Percentiles rank a stretch among this genome's conserved stretches.
Conservation (phyloP, 1,140 invertebrate genomes). For the Neelides sp. region DNA sequence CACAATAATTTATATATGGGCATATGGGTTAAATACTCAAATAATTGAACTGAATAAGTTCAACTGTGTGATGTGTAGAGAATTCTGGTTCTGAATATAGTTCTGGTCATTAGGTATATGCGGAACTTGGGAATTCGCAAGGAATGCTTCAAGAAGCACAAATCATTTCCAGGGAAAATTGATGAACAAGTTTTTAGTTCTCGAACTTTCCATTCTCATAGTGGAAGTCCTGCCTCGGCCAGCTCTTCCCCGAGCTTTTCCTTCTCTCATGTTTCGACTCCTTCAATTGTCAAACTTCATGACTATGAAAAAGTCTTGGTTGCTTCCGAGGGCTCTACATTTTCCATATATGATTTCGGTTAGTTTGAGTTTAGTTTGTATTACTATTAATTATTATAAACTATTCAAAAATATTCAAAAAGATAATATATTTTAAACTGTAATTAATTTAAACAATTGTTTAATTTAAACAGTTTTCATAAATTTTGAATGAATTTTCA, state of each 20-base stretch:
- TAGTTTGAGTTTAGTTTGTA: neutral
- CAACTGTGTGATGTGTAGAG: neutral
- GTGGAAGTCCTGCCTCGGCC: conserved; percentile 42
- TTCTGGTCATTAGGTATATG: conserved; percentile 38
- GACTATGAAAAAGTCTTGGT: conserved; percentile 28
- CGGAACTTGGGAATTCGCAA: conserved; percentile 49
- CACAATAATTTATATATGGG: neutral
- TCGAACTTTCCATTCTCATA: conserved; percentile 62
- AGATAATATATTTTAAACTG: conserved; percentile 49
- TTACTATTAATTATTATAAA: conserved; percentile 1
- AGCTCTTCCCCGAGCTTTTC: conserved; percentile 24
- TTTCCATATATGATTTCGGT: conserved; percentile 23
- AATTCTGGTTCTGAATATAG: conserved; percentile 4
- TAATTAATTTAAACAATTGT: conserved; percentile 30
- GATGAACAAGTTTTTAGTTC: conserved; percentile 74
- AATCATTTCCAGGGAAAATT: conserved; percentile 43
- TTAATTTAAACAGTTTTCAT: conserved; percentile 50
- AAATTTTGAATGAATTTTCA: conserved; percentile 3
- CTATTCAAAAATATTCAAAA: neutral
- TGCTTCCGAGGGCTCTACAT: conserved; percentile 26
- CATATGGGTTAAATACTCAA: conserved; percentile 19
- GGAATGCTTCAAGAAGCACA: conserved; percentile 48
- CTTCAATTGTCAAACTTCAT: conserved; percentile 25
- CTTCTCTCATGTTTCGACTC: conserved; percentile 12
- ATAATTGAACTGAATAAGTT: neutral